Evolutionary conservation across 2,797 vertebrate species (phyloP).

Genomic region (Aulostomus chinensis): DNA sequence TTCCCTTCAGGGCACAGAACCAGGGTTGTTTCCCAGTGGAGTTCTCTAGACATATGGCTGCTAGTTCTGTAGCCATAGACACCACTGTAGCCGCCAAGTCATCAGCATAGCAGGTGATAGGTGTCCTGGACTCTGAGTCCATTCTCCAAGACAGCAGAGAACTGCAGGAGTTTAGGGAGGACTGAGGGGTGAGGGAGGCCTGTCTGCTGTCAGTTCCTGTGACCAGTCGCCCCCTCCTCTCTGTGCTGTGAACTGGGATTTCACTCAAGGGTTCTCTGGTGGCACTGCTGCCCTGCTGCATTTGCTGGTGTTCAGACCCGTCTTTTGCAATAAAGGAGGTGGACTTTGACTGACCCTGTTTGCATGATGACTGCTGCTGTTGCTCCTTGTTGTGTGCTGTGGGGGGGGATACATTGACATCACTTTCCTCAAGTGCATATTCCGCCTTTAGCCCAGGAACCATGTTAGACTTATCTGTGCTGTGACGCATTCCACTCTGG

Average conservation of each 20-base stretch:
- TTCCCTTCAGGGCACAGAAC: conserved; percentile 94
- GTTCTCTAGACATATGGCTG: conserved; percentile 97
- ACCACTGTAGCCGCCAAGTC: conserved; percentile 95
- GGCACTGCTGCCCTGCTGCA: conserved; percentile 44
- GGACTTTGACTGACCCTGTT: conserved; percentile 58
- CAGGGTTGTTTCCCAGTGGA: conserved; percentile 95
- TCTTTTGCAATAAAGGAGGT: conserved; percentile 61
- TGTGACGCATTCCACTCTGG: conserved; percentile 32
- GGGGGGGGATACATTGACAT: conserved; percentile 28
- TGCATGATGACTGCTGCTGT: conserved; percentile 41
- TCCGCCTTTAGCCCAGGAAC: conserved; percentile 55
- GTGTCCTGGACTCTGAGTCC: conserved; percentile 80
- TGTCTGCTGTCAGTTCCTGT: conserved; percentile 72
- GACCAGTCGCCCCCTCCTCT: conserved; percentile 56
- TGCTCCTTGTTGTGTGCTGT: conserved; percentile 63
- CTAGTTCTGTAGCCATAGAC: conserved; percentile 98
- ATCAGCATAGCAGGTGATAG: conserved; percentile 92
- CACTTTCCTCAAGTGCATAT: conserved; percentile 54
- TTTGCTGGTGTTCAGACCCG: conserved; percentile 67
- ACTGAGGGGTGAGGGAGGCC: conserved; percentile 75
- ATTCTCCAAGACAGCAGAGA: conserved; percentile 76
- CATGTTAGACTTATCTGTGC: conserved; percentile 55
- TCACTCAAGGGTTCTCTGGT: conserved; percentile 73
- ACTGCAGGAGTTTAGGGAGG: conserved; percentile 73
- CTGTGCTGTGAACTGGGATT: conserved; percentile 50